These are phyloP conservation scores for Anthonomus grandis DNA, from an alignment of 1,140 invertebrate species.

Conservation along the genomic window DNA sequence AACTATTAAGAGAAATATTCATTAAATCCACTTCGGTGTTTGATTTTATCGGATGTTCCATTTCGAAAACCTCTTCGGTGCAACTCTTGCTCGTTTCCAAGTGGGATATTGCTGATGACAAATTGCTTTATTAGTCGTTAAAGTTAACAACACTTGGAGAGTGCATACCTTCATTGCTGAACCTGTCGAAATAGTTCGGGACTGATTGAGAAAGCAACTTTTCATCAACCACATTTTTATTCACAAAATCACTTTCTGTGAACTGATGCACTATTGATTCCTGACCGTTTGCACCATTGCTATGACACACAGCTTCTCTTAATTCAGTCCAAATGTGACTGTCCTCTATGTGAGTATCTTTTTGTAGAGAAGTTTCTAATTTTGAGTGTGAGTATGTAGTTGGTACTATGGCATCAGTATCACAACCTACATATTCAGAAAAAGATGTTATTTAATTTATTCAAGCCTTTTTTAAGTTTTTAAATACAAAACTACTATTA, in stretches of 20 bases:
- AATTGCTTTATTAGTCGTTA: background rate
- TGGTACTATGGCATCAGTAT: slow-evolving; percentile 40
- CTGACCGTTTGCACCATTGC: too few relatives aligned
- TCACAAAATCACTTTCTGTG: slow-evolving; percentile 56
- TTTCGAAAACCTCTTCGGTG: slow-evolving; percentile 41
- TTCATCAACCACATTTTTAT: slow-evolving; percentile 53
- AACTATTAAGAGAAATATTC: slow-evolving; percentile 47
- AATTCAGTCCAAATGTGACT: background rate
- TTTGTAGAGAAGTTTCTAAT: too few relatives aligned
- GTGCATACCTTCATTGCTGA: slow-evolving; percentile 13
- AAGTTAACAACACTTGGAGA: background rate
- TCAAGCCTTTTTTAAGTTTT: too few relatives aligned
- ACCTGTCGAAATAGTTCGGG: slow-evolving; percentile 35
- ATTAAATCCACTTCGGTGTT: slow-evolving; percentile 39
- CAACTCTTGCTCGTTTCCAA: slow-evolving; percentile 19
- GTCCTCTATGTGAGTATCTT: too few relatives aligned
- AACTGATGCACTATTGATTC: too few relatives aligned
- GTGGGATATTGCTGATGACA: background rate
- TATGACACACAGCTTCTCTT: background rate
- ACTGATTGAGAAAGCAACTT: slow-evolving; percentile 28
- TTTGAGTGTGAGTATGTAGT: too few relatives aligned
- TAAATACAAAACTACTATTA: too few relatives aligned
- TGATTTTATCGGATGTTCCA: slow-evolving; percentile 41
- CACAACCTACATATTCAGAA: too few relatives aligned
- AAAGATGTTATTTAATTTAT: too few relatives aligned